Evolutionary conservation across 2,797 vertebrate genomes (phyloP).

Genomic region (Clarias fuscus): DNA sequence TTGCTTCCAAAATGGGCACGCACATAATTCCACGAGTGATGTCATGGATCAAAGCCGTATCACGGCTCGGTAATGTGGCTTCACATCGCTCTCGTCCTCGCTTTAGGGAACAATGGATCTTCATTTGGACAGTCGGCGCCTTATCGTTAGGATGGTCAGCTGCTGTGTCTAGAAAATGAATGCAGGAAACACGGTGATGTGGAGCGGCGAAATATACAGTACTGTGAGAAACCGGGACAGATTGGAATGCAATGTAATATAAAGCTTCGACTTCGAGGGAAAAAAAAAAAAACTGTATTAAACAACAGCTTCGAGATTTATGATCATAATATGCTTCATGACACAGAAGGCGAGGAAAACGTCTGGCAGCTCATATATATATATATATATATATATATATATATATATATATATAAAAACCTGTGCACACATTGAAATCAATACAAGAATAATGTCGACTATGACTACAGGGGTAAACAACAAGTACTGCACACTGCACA

Average conservation of each 20-base stretch:
- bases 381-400: too few relatives aligned
- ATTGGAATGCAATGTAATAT: not conserved
- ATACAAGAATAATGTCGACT: not conserved
- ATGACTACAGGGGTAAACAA: slow-evolving; percentile 17
- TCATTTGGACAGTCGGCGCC: slow-evolving; percentile 19
- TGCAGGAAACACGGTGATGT: not conserved
- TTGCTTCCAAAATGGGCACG: not conserved
- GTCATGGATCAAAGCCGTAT: slow-evolving; percentile 31
- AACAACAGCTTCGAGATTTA: slow-evolving; percentile 4
- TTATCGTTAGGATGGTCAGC: slow-evolving; percentile 29
- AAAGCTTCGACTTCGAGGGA: too few relatives aligned
- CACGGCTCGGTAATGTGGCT: slow-evolving; percentile 13
- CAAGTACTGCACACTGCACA: not conserved
- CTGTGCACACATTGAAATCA: not conserved
- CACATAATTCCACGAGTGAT: not conserved
- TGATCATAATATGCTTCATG: slow-evolving; percentile 15
- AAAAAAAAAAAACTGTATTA: not conserved
- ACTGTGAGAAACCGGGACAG: not conserved
- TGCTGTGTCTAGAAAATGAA: slow-evolving; percentile 4
- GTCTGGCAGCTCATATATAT: not conserved
- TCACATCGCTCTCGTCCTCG: slow-evolving; percentile 10
- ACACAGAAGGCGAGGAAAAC: slow-evolving; percentile 1
- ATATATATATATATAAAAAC: not conserved
- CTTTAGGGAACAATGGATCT: slow-evolving; percentile 38
- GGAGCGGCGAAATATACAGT: not conserved